phyloP scores from a whole-genome alignment of 2,888 invertebrate species.

The Pomacea canaliculata region DNA sequence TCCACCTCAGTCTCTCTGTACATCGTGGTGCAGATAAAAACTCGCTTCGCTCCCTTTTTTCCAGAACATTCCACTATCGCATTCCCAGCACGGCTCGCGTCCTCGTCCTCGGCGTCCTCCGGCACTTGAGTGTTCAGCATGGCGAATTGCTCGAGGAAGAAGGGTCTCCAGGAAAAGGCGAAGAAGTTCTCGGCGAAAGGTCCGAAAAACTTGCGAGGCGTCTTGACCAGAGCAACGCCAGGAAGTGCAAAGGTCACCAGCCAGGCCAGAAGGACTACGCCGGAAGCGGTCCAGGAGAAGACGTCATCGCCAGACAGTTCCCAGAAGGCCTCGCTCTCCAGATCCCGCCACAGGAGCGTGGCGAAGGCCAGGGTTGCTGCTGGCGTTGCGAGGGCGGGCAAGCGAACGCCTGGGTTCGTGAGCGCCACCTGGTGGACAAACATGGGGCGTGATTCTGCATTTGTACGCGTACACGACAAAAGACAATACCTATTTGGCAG shows the following conservation, averaged over 20 bases:
- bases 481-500: too few species aligned
- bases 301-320: constrained; percentile 35
- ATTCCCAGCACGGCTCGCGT: neutral
- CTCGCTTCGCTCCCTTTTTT: constrained; percentile 24
- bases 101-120: neutral
- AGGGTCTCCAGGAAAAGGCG: constrained; percentile 38
- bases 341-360: constrained; percentile 38
- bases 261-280: constrained; percentile 38
- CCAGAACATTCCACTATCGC: constrained; percentile 17
- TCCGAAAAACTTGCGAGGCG: constrained; percentile 30
- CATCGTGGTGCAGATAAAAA: constrained; percentile 59
- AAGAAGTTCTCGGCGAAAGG: constrained; percentile 40
- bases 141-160: constrained; percentile 45
- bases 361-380: constrained; percentile 31
- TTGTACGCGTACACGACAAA: too few species aligned
- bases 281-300: constrained; percentile 40
- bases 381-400: constrained; percentile 41
- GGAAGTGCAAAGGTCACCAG: constrained; percentile 37
- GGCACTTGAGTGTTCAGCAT: constrained; percentile 38
- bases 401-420: constrained; percentile 35
- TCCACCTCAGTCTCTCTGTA: constrained; percentile 54
- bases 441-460: too few species aligned
- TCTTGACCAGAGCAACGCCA: constrained; percentile 24
- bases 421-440: constrained; percentile 28
- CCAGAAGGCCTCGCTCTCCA: constrained; percentile 34